phyloP scores from a whole-genome alignment of 2,113 vertebrate species.

The Centrocercus urophasianus region DNA sequence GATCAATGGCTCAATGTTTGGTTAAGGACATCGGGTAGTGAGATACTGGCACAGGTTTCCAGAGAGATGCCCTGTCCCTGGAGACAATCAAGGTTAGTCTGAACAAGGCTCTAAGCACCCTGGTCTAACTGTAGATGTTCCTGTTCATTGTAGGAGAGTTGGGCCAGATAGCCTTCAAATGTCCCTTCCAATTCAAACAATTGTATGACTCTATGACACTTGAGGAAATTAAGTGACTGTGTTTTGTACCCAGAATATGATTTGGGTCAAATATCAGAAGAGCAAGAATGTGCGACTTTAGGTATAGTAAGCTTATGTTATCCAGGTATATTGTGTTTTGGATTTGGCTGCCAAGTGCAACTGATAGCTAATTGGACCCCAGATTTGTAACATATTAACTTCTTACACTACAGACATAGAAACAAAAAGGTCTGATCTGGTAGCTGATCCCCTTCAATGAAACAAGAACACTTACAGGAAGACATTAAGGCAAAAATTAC shows the following conservation, averaged over 20 bases:
- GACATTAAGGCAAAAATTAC: background rate
- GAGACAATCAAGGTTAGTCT: too few relatives aligned
- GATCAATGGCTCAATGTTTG: too few relatives aligned
- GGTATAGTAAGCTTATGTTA: background rate
- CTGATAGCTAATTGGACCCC: background rate
- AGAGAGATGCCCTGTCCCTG: too few relatives aligned
- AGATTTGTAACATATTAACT: background rate
- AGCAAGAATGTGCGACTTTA: background rate
- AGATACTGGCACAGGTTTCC: too few relatives aligned
- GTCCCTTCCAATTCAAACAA: too few relatives aligned
- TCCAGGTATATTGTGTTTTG: background rate
- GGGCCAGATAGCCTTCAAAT: too few relatives aligned
- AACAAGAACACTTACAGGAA: background rate
- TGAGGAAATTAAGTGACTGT: background rate
- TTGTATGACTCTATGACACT: background rate
- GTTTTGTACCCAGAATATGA: background rate
- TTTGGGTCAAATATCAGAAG: background rate
- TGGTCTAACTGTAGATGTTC: too few relatives aligned
- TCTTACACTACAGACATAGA: background rate
- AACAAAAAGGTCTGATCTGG: background rate
- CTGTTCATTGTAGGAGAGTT: too few relatives aligned
- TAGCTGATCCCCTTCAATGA: background rate
- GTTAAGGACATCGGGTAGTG: too few relatives aligned
- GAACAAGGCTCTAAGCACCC: too few relatives aligned
- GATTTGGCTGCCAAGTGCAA: background rate